Conservation (phyloP, 1,140 invertebrate genomes). For the Ips nitidus region DNA sequence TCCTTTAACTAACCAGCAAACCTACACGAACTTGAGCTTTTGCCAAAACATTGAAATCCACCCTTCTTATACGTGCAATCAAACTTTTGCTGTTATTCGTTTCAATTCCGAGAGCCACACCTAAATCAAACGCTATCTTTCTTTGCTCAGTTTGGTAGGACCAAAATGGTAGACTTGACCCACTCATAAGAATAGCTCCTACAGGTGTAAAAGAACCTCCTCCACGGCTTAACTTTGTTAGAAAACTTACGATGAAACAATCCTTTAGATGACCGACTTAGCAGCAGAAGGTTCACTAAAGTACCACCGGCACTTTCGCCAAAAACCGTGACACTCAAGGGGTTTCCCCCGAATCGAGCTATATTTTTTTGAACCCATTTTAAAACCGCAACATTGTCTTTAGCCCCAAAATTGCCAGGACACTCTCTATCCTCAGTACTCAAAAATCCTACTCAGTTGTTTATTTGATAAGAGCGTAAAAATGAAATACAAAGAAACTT, state of each 20-base stretch:
- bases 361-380: constrained; percentile 28
- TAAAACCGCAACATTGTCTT: constrained; percentile 16
- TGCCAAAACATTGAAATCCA: constrained; percentile 10
- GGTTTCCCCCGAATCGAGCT: constrained; percentile 19
- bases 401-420: constrained; percentile 14
- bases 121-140: constrained; percentile 27
- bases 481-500: not conserved
- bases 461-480: not conserved
- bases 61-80: constrained; percentile 13
- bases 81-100: constrained; percentile 22
- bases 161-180: constrained; percentile 18
- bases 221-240: no score
- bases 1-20: constrained; percentile 14
- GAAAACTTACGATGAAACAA: constrained; percentile 16
- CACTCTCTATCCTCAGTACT: constrained; percentile 24
- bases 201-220: not conserved
- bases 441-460: constrained; percentile 1
- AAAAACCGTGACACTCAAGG: constrained; percentile 22
- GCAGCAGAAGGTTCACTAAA: not conserved
- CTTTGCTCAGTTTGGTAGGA: constrained; percentile 8
- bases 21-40: constrained; percentile 1
- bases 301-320: constrained; percentile 22
- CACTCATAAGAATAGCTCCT: constrained; percentile 25
- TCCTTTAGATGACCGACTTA: constrained; percentile 8
- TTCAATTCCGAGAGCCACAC: constrained; percentile 15